Percentiles rank a stretch among this genome's conserved stretches.
Evolutionary conservation across 2,797 vertebrate genomes (phyloP).

Genomic region (Helarctos malayanus): DNA sequence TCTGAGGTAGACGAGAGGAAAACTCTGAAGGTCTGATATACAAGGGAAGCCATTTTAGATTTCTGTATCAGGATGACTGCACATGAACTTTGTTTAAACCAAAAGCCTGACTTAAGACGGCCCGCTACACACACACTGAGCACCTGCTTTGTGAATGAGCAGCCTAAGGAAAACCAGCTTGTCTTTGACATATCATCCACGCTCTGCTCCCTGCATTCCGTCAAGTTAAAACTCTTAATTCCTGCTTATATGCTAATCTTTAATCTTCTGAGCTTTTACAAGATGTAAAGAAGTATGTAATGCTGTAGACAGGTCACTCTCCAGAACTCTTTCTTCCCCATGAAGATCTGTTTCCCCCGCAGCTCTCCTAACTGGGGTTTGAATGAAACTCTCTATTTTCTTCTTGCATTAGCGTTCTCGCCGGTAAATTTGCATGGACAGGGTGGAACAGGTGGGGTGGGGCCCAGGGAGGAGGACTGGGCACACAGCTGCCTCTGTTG

Average conservation of each 20-base stretch:
- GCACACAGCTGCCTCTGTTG: slow-evolving; percentile 73
- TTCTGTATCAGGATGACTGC: background rate
- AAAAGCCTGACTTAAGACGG: background rate
- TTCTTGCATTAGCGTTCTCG: too few species aligned
- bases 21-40: background rate
- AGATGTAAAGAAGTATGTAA: background rate
- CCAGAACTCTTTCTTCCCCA: background rate
- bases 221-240: too few species aligned
- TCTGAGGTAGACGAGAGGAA: background rate
- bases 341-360: background rate
- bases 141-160: background rate
- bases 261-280: background rate
- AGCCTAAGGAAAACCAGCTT: background rate
- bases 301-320: background rate
- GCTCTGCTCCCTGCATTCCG: background rate
- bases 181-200: background rate
- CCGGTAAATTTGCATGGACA: background rate
- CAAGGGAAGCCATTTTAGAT: background rate
- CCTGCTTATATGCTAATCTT: background rate
- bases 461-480: background rate
- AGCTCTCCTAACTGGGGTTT: background rate
- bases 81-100: background rate
- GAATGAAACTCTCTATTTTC: background rate
- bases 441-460: background rate
- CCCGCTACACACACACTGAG: background rate